Conservation (phyloP, 2,113 vertebrate genomes). For the Pristiophorus japonicus region DNA sequence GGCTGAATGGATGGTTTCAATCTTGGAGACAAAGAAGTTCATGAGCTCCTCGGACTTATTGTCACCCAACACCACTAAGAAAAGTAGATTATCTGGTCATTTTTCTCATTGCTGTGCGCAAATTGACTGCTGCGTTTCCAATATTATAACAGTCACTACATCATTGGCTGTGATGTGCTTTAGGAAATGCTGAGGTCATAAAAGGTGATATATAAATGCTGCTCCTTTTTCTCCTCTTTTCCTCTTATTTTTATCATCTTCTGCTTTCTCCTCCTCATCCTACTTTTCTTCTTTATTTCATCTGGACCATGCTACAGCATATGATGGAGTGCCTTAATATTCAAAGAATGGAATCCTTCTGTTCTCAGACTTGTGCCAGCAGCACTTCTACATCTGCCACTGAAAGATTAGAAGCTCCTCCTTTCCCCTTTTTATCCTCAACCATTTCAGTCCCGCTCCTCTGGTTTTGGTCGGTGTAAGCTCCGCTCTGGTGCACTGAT, state of each 20-base stretch:
- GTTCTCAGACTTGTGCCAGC: neutral
- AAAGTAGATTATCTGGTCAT: too few relatives aligned
- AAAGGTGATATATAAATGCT: neutral
- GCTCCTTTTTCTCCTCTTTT: neutral
- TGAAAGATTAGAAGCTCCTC: neutral
- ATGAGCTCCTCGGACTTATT: too few relatives aligned
- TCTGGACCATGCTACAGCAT: neutral
- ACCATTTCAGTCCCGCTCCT: neutral
- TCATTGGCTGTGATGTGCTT: neutral
- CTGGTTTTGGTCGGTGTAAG: neutral
- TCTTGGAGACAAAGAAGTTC: too few relatives aligned
- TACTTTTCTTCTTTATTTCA: neutral
- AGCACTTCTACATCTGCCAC: neutral
- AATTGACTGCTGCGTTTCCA: neutral
- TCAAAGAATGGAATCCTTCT: neutral
- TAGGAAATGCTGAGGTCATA: neutral
- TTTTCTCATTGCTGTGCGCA: neutral
- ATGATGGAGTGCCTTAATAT: too few relatives aligned
- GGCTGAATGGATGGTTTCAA: too few relatives aligned
- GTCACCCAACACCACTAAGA: too few relatives aligned
- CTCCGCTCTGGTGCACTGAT: neutral
- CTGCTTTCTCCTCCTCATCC: neutral
- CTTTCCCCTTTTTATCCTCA: neutral
- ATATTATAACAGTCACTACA: neutral
- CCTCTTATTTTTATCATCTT: neutral